Base-by-base conservation (phyloP, 2,888 invertebrate species). In the Monochamus alternatus region DNA sequence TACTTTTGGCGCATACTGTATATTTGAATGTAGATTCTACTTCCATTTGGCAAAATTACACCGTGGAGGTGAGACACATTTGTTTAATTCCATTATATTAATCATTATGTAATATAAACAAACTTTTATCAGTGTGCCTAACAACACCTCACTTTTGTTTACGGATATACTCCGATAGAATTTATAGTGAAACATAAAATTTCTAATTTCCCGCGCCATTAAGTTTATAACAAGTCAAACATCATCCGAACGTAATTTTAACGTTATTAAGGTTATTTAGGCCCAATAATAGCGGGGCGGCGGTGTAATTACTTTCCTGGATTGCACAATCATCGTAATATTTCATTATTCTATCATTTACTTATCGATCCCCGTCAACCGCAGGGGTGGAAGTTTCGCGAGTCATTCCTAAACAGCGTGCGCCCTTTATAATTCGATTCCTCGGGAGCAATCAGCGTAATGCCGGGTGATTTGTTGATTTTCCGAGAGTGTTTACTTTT, bases 201-300 rank as follows among this genome's bases (percentile, higher is more conserved):
- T 85, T 84, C 84, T 83, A 85, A 85, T 85, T 85, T 84, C 83
- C 81, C 81, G 82, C 82, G 72, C 82, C 84, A 84, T 85, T 84
- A 84, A 84, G 81, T 84, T 83, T 81, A 81, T 81, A 83, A 84
- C 84, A 84, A 84, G 84, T 84, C 83, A 83, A 84, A 85, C 84
- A 83, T 83, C 82, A 82, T 84, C 82, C 81, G 81, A 83, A 82
- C 80, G 84, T 81, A 83, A 84, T 85, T 84, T 82, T 78, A 81
- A 81, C 83, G 78, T 82, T 81, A 83, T 84, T 83, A 83, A 84
- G 82, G 84, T 82, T 84, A 84, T 84, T 85, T 82, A 81, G 80
- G 80, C 77, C 62, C 80, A 78, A 81, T 83, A 83, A 84, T 81
- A 80, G 80, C 75, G 78, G 78, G 73, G 75, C 75, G 77, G 78